Evolutionary conservation across 2,113 vertebrate genomes (phyloP).

Genomic region (Poeciliopsis turrubarensis): DNA sequence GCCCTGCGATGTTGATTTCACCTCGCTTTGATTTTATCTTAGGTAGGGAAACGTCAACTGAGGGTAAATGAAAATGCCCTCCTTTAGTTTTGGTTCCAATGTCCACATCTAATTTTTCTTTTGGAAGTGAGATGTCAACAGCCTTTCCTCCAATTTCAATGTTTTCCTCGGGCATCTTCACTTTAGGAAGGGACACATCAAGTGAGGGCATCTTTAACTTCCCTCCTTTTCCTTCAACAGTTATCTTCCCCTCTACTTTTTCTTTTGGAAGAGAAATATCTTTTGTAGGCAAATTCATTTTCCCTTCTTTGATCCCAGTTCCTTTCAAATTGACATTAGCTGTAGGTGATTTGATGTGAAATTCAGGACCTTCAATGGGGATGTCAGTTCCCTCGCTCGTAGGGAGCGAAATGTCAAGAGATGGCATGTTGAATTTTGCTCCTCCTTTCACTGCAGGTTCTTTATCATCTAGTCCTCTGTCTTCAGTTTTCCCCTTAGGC

Average conservation of each 20-base stretch:
- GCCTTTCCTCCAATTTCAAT: constrained; percentile 29
- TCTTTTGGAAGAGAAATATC: constrained; percentile 67
- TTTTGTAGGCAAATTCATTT: constrained; percentile 57
- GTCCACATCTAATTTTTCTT: constrained; percentile 39
- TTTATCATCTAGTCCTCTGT: constrained; percentile 19
- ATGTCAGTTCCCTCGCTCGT: constrained; percentile 35
- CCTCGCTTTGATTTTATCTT: constrained; percentile 40
- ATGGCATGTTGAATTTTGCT: constrained; percentile 64
- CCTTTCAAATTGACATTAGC: constrained; percentile 33
- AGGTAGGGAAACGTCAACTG: constrained; percentile 54
- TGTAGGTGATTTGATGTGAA: constrained; percentile 49
- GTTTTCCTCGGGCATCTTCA: constrained; percentile 47
- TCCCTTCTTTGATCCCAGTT: constrained; percentile 35
- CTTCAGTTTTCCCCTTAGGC: constrained; percentile 36
- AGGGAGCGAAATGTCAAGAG: constrained; percentile 68
- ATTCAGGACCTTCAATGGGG: constrained; percentile 5
- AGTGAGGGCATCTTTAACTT: constrained; percentile 58
- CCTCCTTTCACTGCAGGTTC: constrained; percentile 27
- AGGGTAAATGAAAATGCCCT: constrained; percentile 51
- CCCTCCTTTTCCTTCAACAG: constrained; percentile 43
- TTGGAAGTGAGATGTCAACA: constrained; percentile 48
- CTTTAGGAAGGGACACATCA: constrained; percentile 53
- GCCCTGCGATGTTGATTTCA: constrained; percentile 31
- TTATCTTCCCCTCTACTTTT: constrained; percentile 36
- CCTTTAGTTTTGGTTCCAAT: constrained; percentile 42